Conservation (phyloP, 2,888 invertebrate species). For the Cerceris rybyensis region DNA sequence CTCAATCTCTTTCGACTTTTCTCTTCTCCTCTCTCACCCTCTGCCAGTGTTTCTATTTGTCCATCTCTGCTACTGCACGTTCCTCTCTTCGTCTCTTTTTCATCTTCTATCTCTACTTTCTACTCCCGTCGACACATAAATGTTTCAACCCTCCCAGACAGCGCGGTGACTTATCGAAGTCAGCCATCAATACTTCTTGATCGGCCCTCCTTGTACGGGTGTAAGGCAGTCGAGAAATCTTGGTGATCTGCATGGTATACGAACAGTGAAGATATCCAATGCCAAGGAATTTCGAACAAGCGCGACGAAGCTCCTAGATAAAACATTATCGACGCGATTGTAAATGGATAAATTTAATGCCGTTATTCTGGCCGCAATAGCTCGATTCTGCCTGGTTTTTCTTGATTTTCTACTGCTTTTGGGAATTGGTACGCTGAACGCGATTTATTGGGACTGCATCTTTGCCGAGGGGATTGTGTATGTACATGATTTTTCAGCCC, state of each 20-base stretch:
- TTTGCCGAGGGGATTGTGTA: no score
- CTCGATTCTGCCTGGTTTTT: neutral
- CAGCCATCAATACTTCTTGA: slow-evolving; percentile 9
- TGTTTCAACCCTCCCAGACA: neutral
- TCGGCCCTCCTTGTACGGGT: neutral
- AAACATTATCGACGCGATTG: slow-evolving; percentile 21
- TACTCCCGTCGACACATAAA: slow-evolving; percentile 2
- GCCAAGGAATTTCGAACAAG: slow-evolving; percentile 3
- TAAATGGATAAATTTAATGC: slow-evolving; percentile 33
- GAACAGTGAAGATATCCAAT: neutral
- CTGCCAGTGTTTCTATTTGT: neutral
- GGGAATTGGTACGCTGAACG: neutral
- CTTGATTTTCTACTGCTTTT: neutral
- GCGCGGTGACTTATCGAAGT: neutral
- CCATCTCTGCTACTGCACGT: neutral
- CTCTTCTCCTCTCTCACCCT: no score
- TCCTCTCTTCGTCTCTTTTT: neutral
- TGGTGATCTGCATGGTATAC: neutral
- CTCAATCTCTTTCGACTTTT: no score
- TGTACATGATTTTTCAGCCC: no score
- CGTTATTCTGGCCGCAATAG: neutral
- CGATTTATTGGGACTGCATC: no score
- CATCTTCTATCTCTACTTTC: slow-evolving; percentile 7
- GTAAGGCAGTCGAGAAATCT: neutral
- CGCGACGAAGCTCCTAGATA: slow-evolving; percentile 3